These are phyloP conservation scores for Bombylius discolor DNA, from an alignment of 2,888 invertebrate genomes.

Conservation along the genomic window DNA sequence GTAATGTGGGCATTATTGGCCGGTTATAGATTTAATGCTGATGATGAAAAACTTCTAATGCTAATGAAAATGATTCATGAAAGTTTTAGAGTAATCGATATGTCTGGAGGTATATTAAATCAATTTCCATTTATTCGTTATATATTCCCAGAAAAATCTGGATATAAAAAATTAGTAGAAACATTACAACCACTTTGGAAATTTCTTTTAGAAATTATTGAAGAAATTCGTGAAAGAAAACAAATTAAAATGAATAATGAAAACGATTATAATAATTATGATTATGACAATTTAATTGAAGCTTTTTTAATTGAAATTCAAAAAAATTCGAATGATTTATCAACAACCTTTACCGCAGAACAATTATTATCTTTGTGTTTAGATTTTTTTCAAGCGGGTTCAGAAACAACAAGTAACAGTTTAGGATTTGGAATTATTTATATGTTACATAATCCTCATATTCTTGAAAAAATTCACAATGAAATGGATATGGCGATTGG, in stretches of 20 bases:
- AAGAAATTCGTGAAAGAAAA: slow-evolving; percentile 39
- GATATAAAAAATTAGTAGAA: slow-evolving; percentile 43
- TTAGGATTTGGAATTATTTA: slow-evolving; percentile 43
- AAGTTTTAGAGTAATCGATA: slow-evolving; percentile 48
- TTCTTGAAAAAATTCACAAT: slow-evolving; percentile 40
- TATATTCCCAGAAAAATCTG: slow-evolving; percentile 48
- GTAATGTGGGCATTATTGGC: slow-evolving; percentile 58
- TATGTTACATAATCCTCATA: slow-evolving; percentile 42
- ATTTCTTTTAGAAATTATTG: slow-evolving; percentile 43
- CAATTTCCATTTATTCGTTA: slow-evolving; percentile 54
- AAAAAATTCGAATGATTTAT: slow-evolving; percentile 29
- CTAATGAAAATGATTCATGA: slow-evolving; percentile 47
- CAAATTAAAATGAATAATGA: background rate
- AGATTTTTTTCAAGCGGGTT: slow-evolving; percentile 49
- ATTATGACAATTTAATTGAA: slow-evolving; percentile 35
- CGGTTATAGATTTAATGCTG: slow-evolving; percentile 45
- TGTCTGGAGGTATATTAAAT: slow-evolving; percentile 55
- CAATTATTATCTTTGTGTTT: slow-evolving; percentile 43
- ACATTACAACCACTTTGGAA: slow-evolving; percentile 42
- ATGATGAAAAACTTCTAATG: slow-evolving; percentile 42
- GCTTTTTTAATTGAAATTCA: slow-evolving; percentile 43
- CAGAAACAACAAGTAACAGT: slow-evolving; percentile 42
- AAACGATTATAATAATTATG: slow-evolving; percentile 23
- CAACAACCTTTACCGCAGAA: slow-evolving; percentile 35
- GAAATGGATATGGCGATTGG: slow-evolving; percentile 38